Conservation (phyloP, 2,888 invertebrate genomes). For the Xanthorhoe designata region DNA sequence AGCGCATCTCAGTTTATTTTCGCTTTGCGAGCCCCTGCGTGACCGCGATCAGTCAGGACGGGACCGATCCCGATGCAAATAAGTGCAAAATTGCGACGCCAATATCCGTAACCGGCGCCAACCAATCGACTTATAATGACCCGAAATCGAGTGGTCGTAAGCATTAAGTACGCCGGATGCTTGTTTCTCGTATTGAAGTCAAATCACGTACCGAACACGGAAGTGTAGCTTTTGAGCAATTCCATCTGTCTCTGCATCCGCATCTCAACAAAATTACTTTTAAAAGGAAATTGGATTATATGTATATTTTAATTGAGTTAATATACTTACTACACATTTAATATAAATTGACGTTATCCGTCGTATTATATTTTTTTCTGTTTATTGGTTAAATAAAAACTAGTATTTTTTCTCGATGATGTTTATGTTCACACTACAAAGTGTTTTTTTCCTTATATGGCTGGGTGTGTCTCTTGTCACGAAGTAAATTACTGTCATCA, state of each 20-base stretch:
- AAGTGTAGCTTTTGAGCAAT: conserved; percentile 19
- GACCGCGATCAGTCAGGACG: conserved; percentile 66
- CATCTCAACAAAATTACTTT: conserved; percentile 1
- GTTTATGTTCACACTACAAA: conserved; percentile 20
- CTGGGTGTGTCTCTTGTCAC: conserved; percentile 29
- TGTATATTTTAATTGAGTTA: not conserved
- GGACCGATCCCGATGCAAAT: conserved; percentile 72
- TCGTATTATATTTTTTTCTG: not conserved
- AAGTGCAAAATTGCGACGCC: conserved; percentile 74
- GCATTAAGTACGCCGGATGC: conserved; percentile 52
- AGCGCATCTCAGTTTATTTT: conserved; percentile 69
- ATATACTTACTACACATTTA: not conserved
- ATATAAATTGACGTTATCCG: conserved; percentile 5
- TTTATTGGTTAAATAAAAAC: conserved; percentile 10
- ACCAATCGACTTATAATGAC: conserved; percentile 72
- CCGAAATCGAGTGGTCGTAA: conserved; percentile 66
- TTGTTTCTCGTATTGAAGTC: conserved; percentile 39
- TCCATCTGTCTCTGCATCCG: conserved; percentile 17
- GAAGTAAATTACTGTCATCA: conserved; percentile 41
- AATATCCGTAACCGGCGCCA: conserved; percentile 71
- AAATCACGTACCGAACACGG: conserved; percentile 27
- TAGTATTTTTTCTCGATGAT: conserved; percentile 9
- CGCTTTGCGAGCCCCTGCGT: conserved; percentile 68
- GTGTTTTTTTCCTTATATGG: conserved; percentile 47
- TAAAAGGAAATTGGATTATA: conserved; percentile 9